phyloP scores from a whole-genome alignment of 2,113 vertebrate species.

The Lophura nycthemera region DNA sequence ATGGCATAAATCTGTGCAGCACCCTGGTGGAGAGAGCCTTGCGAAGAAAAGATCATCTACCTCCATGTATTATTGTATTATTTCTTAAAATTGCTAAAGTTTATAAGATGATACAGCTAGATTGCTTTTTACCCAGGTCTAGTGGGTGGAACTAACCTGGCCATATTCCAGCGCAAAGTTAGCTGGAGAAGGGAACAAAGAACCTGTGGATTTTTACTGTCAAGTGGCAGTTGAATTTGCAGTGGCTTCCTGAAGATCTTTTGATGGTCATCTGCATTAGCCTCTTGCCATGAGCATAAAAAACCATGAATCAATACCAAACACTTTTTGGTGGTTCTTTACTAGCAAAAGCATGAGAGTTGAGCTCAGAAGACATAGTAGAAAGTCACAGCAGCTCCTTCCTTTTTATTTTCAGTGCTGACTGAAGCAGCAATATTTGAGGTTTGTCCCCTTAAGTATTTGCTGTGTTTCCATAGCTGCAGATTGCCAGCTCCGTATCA shows the following conservation, averaged over 20 bases:
- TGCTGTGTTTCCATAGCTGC: not conserved
- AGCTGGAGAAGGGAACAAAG: not conserved
- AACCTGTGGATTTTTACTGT: not conserved
- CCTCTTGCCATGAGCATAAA: not conserved
- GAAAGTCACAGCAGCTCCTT: slow-evolving; percentile 22
- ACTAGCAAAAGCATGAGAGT: not conserved
- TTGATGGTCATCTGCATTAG: not conserved
- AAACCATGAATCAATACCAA: not conserved
- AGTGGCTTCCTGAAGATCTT: not conserved
- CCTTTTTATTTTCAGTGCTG: slow-evolving; percentile 23
- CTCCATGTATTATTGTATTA: not conserved
- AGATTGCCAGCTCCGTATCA: not conserved
- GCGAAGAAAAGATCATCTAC: not conserved
- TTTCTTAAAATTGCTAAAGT: not conserved
- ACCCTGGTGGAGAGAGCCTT: not conserved
- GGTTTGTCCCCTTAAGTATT: slow-evolving; percentile 9
- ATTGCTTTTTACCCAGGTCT: not conserved
- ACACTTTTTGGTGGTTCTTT: not conserved
- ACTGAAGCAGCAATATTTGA: not conserved
- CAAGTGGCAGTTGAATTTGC: not conserved
- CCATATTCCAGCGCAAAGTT: not conserved
- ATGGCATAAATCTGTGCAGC: not conserved
- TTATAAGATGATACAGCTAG: not conserved
- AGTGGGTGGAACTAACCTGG: not conserved
- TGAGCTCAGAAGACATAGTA: not conserved